Percentiles rank a stretch among this genome's conserved stretches.
phyloP scores from a whole-genome alignment of 2,888 invertebrate genomes.

The Schizotus pectinicornis region DNA sequence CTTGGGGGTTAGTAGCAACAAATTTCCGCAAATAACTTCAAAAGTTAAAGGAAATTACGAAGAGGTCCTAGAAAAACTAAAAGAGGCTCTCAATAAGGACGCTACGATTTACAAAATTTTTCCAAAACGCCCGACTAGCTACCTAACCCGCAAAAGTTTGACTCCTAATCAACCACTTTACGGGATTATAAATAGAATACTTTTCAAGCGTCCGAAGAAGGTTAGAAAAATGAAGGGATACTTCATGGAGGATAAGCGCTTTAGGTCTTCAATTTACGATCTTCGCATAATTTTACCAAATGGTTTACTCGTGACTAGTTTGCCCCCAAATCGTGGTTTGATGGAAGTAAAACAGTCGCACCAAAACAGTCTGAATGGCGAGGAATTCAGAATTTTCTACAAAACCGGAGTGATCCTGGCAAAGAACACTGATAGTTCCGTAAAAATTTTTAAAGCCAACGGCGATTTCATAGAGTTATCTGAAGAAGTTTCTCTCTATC shows the following conservation, averaged over 20 bases:
- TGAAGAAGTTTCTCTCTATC: neutral
- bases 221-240: slow-evolving; percentile 6
- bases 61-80: slow-evolving; percentile 8
- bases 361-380: slow-evolving; percentile 26
- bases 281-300: slow-evolving; percentile 43
- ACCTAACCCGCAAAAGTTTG: neutral
- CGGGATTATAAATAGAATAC: neutral
- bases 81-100: slow-evolving; percentile 22
- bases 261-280: slow-evolving; percentile 22
- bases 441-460: slow-evolving; percentile 40
- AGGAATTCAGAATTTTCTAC: slow-evolving; percentile 45
- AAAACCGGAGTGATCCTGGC: slow-evolving; percentile 40
- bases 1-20: no score
- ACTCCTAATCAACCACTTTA: neutral
- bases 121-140: slow-evolving; percentile 13
- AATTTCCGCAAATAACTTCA: no score
- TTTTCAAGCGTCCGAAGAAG: slow-evolving; percentile 12
- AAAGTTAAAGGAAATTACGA: slow-evolving; percentile 2
- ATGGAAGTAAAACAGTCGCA: slow-evolving; percentile 43
- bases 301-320: slow-evolving; percentile 39
- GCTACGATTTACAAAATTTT: slow-evolving; percentile 38
- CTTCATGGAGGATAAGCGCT: neutral
- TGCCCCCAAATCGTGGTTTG: slow-evolving; percentile 22
- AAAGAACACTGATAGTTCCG: slow-evolving; percentile 41
- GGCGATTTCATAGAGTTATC: slow-evolving; percentile 41